A percentile compares a stretch with the other conserved stretches of the same genome.
These are phyloP conservation scores for Nipponacmea schrenckii DNA, from an alignment of 2,888 invertebrate genomes.

Conservation along the genomic window DNA sequence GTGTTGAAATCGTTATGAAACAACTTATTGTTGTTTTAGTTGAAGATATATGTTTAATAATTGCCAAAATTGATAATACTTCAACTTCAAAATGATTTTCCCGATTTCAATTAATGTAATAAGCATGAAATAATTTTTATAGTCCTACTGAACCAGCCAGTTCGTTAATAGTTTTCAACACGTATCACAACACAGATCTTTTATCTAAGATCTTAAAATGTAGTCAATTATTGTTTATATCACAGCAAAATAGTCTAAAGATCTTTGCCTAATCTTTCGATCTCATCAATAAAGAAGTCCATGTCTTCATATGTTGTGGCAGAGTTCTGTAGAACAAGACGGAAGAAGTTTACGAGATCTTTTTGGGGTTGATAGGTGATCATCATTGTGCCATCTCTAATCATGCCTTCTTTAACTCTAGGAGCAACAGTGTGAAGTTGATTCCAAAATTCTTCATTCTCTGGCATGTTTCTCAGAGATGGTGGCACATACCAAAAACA, in stretches of 20 bases:
- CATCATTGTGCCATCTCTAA: constrained; percentile 96
- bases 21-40: no score
- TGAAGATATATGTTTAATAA: no score
- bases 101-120: no score
- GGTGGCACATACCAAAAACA: constrained; percentile 98
- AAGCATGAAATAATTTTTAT: no score
- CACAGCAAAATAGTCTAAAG: constrained; percentile 71
- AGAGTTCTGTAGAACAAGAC: constrained; percentile 95
- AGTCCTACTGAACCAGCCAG: no score
- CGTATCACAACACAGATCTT: no score
- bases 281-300: constrained; percentile 90
- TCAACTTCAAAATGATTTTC: no score
- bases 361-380: constrained; percentile 98
- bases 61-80: no score
- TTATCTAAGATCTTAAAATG: no score
- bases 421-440: constrained; percentile 77
- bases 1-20: no score
- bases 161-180: no score
- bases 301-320: constrained; percentile 91
- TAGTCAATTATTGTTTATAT: no score
- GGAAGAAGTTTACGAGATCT: constrained; percentile 95
- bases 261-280: constrained; percentile 95
- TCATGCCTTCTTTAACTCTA: constrained; percentile 93
- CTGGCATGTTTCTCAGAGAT: constrained; percentile 75
- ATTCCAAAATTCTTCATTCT: constrained; percentile 72